phyloP scores from a whole-genome alignment of 2,113 vertebrate genomes.

The Oncorhynchus kisutch region DNA sequence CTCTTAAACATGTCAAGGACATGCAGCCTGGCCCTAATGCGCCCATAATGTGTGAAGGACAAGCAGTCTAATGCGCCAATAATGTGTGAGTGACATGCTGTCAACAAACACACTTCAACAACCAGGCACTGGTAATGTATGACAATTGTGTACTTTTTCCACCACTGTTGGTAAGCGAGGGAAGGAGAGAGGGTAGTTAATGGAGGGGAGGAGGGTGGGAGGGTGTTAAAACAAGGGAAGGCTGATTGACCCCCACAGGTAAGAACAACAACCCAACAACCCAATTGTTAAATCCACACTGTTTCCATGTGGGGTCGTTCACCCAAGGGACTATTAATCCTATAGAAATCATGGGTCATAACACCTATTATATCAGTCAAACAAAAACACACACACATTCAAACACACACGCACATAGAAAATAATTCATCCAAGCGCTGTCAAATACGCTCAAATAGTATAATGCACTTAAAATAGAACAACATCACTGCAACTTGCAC shows the following conservation, averaged over 20 bases:
- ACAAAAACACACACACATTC: background rate
- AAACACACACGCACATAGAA: conserved; percentile 1
- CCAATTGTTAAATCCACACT: conserved; percentile 15
- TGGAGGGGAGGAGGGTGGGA: background rate
- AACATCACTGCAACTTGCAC: background rate
- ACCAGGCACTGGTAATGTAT: background rate
- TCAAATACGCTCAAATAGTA: background rate
- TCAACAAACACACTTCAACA: conserved; percentile 21
- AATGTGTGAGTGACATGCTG: conserved; percentile 26
- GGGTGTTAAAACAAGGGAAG: conserved; percentile 25
- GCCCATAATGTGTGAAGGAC: conserved; percentile 23
- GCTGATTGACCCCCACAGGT: conserved; percentile 7
- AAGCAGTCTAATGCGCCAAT: conserved; percentile 34
- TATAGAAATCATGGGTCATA: background rate
- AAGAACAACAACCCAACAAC: conserved; percentile 27
- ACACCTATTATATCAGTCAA: background rate
- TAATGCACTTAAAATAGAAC: too few relatives aligned
- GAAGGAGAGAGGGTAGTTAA: background rate
- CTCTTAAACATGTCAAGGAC: conserved; percentile 14
- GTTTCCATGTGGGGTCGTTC: background rate
- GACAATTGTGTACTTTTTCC: too few relatives aligned
- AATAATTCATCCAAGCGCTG: background rate
- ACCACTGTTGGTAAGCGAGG: background rate
- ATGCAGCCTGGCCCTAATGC: conserved; percentile 30
- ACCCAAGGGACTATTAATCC: conserved; percentile 1